Conservation (phyloP, 2,113 vertebrate genomes). For the Papio anubis region DNA sequence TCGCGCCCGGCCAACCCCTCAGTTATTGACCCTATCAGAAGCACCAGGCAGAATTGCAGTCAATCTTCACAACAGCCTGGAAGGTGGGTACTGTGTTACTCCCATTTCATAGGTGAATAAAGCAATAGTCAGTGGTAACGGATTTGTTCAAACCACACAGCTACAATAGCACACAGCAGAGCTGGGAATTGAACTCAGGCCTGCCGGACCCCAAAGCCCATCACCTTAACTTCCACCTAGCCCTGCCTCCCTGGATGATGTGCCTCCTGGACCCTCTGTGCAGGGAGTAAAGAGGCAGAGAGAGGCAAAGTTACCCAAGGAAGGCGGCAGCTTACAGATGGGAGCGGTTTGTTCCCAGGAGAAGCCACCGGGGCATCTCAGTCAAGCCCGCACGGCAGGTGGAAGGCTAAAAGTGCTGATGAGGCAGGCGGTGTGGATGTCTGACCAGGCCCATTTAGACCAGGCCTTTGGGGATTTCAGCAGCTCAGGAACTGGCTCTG, state of each 20-base stretch:
- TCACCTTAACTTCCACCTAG: too few relatives aligned
- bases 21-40: background rate
- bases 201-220: background rate
- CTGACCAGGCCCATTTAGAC: constrained; percentile 8
- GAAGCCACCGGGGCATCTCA: background rate
- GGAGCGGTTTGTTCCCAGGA: background rate
- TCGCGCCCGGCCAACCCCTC: background rate
- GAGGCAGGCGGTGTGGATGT: background rate
- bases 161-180: background rate
- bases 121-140: background rate
- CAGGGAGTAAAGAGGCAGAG: too few relatives aligned
- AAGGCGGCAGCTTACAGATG: background rate
- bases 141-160: background rate
- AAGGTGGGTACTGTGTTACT: background rate
- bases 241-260: background rate
- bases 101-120: background rate
- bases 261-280: background rate
- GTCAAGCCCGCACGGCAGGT: background rate
- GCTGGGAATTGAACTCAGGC: background rate
- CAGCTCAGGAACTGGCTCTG: background rate
- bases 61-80: background rate
- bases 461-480: background rate
- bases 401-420: background rate
- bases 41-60: background rate
- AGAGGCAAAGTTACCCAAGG: background rate